Conservation (phyloP, 2,888 invertebrate species). For the Diarsia brunnea region DNA sequence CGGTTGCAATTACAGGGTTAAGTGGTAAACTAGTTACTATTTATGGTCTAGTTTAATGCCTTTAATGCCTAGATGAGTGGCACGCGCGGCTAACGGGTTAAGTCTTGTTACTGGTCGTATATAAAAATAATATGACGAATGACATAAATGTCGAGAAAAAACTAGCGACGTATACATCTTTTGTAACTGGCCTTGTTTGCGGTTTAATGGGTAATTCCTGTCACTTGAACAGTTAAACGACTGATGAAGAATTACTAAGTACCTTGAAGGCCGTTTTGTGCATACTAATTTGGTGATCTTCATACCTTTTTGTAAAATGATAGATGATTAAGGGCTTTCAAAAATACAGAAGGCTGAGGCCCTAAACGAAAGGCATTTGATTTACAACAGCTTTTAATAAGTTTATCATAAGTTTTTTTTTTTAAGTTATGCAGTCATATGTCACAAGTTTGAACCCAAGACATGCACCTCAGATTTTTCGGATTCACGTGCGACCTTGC, state of each 20-base stretch:
- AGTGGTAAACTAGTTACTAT: slow-evolving; percentile 58
- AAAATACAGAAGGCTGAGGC: background rate
- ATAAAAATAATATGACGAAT: slow-evolving; percentile 12
- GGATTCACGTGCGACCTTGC: too few relatives aligned
- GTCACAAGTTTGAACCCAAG: too few relatives aligned
- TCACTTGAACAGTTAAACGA: slow-evolving; percentile 8
- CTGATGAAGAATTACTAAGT: background rate
- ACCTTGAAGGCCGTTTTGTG: background rate
- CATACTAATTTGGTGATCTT: background rate
- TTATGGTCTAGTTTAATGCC: slow-evolving; percentile 60
- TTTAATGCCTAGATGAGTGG: slow-evolving; percentile 53
- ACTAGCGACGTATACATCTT: background rate
- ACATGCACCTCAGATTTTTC: too few relatives aligned
- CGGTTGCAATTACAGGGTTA: slow-evolving; percentile 62
- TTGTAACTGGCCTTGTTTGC: slow-evolving; percentile 14
- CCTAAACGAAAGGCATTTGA: background rate
- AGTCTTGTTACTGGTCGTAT: slow-evolving; percentile 19
- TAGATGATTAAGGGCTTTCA: background rate
- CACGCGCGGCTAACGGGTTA: slow-evolving; percentile 56
- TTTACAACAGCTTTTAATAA: background rate
- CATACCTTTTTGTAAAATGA: background rate
- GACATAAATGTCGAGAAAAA: slow-evolving; percentile 19
- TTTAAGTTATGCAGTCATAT: too few relatives aligned
- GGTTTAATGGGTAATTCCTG: slow-evolving; percentile 8
- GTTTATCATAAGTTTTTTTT: background rate